These are phyloP conservation scores for Isurus oxyrinchus DNA, from an alignment of 2,113 vertebrate genomes.

Conservation along the genomic window DNA sequence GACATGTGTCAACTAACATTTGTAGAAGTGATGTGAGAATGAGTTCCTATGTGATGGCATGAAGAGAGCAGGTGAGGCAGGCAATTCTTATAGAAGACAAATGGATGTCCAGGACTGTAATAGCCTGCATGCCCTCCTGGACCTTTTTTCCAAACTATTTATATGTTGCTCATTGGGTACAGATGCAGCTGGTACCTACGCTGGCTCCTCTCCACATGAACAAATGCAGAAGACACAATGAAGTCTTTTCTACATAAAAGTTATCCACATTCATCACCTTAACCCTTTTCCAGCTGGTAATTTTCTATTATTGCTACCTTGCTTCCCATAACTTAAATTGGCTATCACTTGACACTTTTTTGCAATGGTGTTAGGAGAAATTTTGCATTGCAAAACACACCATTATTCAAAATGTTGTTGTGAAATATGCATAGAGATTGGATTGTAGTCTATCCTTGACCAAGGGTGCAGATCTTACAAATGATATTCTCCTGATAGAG, in stretches of 20 bases:
- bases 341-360: not conserved
- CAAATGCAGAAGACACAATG: not conserved
- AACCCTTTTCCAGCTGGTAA: not conserved
- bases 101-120: not conserved
- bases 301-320: conserved; percentile 7
- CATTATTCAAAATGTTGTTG: not conserved
- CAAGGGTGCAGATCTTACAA: not conserved
- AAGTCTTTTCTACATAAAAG: not conserved
- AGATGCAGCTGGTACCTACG: not conserved
- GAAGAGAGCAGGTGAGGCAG: conserved; percentile 35
- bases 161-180: not conserved
- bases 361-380: not conserved
- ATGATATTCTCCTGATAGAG: not conserved
- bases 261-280: not conserved
- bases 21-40: conserved; percentile 45
- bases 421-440: not conserved
- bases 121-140: not conserved
- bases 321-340: not conserved
- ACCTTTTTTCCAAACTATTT: not conserved
- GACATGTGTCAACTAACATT: conserved; percentile 50
- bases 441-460: not conserved
- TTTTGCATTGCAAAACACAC: not conserved
- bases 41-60: conserved; percentile 33
- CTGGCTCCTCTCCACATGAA: not conserved
- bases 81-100: not conserved